phyloP scores from a whole-genome alignment of 2,888 invertebrate species.

The Cheilosia grossa region DNA sequence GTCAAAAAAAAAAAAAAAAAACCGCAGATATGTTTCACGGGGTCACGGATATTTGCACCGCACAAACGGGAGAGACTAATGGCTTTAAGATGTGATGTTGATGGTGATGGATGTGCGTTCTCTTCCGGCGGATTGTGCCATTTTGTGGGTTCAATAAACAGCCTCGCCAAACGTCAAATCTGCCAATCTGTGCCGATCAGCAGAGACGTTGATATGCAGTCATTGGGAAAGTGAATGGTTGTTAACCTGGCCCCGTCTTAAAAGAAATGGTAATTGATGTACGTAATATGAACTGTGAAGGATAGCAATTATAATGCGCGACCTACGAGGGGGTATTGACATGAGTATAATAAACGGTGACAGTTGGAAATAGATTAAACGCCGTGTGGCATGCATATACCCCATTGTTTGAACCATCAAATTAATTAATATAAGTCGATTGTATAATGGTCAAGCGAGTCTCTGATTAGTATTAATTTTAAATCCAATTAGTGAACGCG shows the following conservation, averaged over 20 bases:
- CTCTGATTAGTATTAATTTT: too few relatives aligned
- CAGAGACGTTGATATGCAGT: conserved; percentile 7
- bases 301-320: neutral
- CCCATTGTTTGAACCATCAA: too few relatives aligned
- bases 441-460: too few relatives aligned
- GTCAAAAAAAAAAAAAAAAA: too few relatives aligned
- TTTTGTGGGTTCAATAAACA: conserved; percentile 28
- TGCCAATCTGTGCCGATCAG: neutral
- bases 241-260: conserved; percentile 17
- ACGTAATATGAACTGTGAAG: neutral
- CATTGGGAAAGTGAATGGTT: conserved; percentile 6
- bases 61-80: conserved; percentile 9
- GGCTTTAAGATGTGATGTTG: neutral
- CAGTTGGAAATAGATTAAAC: neutral
- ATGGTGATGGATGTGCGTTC: conserved; percentile 11
- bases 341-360: neutral
- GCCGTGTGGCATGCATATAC: too few relatives aligned
- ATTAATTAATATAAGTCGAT: too few relatives aligned
- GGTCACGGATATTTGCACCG: conserved; percentile 50
- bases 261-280: neutral
- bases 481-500: too few relatives aligned
- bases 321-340: neutral
- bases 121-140: conserved; percentile 43
- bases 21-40: conserved; percentile 46
- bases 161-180: conserved; percentile 23